Base-by-base conservation (phyloP, 2,888 invertebrate species). In the Aleiodes leptofemur region DNA sequence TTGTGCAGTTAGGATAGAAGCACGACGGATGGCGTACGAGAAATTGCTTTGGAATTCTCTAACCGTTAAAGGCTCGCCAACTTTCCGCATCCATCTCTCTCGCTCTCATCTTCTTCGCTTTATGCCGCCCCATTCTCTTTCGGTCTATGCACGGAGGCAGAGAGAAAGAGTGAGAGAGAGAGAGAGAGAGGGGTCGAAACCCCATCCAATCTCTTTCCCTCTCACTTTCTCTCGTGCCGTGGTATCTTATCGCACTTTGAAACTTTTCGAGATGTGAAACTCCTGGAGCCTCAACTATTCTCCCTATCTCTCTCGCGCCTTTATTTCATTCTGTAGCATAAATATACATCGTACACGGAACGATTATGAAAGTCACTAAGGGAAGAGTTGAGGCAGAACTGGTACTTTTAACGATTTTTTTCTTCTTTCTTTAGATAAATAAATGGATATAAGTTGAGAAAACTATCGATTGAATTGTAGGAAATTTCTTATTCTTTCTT, bases 31-130 rank as follows among this genome's bases (percentile, higher is more conserved):
- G 79, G 78, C 77, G 71, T 78, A 76, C 74, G 75, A 81, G 78
- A 78, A 79, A 79, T 79, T 77, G 79, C 79, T 79, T 76, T 57
- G 78, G 78, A 81, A 81, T 81, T 78, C 70, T 66, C 71, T 51
- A 68, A 51, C 50, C 51, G 68, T 68, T 68, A 68, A 68, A 68
- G 68, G 50, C 75, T 71, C 64, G 29, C 48, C 29, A 66, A 55
- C 57, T 31, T 56, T 56, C 73, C 34, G 50, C 53, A 51, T 50
- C 55, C 66, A 14, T 43, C 9, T 53, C 64, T 51, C 14, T n/a
- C 51, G 64, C 56, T 66, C 61, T 61, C 56, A 66, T 61, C 50
- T 0, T 29, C 64, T 64, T 72, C 69, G 55, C 51, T 59, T 43
- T 71, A 61, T 34, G 59, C 57, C 69, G 53, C 61, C 14, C 48